These are phyloP conservation scores for Pterobdella sp. DNA, from an alignment of 2,888 invertebrate genomes.

Conservation along the genomic window DNA sequence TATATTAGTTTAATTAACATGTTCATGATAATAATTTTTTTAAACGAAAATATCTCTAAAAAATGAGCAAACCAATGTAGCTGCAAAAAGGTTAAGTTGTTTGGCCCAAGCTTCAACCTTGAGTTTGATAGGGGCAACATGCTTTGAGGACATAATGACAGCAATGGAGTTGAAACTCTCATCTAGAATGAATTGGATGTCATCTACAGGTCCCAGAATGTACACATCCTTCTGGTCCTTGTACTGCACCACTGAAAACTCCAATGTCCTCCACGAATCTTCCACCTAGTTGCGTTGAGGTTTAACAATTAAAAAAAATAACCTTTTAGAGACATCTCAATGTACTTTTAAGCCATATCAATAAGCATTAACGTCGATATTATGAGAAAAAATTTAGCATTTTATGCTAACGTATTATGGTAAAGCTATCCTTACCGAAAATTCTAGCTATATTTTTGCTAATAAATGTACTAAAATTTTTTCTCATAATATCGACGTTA, in stretches of 20 bases:
- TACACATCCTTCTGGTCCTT: constrained; percentile 75
- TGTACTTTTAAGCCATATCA: too few species aligned
- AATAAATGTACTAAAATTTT: too few species aligned
- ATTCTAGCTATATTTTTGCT: too few species aligned
- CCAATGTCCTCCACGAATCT: constrained; percentile 71
- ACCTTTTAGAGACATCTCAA: too few species aligned
- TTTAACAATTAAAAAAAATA: not conserved
- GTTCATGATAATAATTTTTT: not conserved
- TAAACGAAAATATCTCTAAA: not conserved
- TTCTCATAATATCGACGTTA: too few species aligned
- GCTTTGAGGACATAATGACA: constrained; percentile 76
- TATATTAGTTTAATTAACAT: not conserved
- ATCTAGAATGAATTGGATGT: constrained; percentile 71
- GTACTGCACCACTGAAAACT: constrained; percentile 68
- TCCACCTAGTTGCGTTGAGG: constrained; percentile 59
- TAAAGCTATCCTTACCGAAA: too few species aligned
- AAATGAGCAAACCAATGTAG: constrained; percentile 62
- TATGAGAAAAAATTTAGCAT: not conserved
- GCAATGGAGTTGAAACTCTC: constrained; percentile 77
- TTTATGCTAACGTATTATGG: too few species aligned
- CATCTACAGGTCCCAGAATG: constrained; percentile 74
- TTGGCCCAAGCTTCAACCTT: constrained; percentile 74
- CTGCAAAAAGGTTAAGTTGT: constrained; percentile 68
- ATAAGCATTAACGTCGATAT: not conserved
- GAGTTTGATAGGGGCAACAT: constrained; percentile 73